Conservation (phyloP, 2,113 vertebrate genomes). For the Ifrita kowaldi region DNA sequence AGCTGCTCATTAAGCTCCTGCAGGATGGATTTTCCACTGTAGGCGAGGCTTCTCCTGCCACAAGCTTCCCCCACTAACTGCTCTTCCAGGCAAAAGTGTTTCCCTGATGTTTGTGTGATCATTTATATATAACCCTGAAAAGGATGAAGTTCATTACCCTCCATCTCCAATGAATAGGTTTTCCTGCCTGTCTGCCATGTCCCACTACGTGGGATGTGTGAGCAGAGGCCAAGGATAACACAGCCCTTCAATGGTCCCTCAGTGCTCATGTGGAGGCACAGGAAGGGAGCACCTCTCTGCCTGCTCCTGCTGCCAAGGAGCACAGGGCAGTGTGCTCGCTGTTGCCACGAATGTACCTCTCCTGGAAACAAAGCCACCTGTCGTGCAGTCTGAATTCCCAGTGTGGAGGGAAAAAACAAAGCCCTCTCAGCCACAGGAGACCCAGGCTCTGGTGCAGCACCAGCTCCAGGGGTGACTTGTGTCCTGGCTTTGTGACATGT, state of each 20-base stretch:
- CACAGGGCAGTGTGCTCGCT: not conserved
- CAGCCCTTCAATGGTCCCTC: constrained; percentile 36
- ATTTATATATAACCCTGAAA: not conserved
- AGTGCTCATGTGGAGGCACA: not conserved
- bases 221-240: constrained; percentile 59
- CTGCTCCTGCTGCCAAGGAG: not conserved
- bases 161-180: not conserved
- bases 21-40: not conserved
- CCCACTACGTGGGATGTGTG: not conserved
- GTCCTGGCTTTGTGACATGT: not conserved
- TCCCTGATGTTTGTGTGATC: not conserved
- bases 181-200: constrained; percentile 18
- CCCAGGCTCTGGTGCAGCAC: not conserved
- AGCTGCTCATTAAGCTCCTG: not conserved
- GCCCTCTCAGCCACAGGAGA: not conserved
- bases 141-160: not conserved
- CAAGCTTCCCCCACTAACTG: not conserved
- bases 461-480: not conserved
- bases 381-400: not conserved
- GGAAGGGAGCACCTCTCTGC: not conserved
- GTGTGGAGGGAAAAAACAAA: not conserved
- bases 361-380: not conserved
- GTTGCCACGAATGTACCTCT: not conserved
- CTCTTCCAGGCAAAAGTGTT: not conserved
- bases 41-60: not conserved